These are phyloP conservation scores for Capreolus pygargus DNA, from an alignment of 2,113 vertebrate genomes.

Conservation along the genomic window DNA sequence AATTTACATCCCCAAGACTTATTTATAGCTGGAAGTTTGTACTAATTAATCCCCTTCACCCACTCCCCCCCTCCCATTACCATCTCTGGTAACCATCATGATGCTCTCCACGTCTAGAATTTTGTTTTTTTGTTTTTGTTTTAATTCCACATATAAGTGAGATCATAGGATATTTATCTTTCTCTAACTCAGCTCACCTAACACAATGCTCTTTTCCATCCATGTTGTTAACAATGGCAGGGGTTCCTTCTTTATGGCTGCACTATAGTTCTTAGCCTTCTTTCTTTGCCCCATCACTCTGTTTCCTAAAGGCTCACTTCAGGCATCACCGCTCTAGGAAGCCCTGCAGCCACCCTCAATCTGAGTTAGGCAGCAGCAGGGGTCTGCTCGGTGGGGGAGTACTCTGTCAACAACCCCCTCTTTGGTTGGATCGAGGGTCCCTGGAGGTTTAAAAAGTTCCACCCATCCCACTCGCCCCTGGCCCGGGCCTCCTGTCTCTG, in stretches of 20 bases:
- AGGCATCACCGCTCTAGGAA: not conserved
- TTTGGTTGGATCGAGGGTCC: not conserved
- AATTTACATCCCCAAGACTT: not conserved
- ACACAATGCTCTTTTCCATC: not conserved
- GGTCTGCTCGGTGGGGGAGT: not conserved
- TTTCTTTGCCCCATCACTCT: not conserved
- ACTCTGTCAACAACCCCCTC: no score
- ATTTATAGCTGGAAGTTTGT: not conserved
- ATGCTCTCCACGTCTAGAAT: not conserved
- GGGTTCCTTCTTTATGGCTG: not conserved
- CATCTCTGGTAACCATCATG: not conserved
- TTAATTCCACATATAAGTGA: not conserved
- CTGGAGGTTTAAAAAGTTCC: not conserved
- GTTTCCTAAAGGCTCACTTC: not conserved
- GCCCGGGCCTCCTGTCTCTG: no score
- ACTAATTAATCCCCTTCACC: not conserved
- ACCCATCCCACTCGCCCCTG: not conserved
- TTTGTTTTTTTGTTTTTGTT: not conserved
- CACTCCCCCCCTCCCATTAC: not conserved
- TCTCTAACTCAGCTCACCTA: not conserved
- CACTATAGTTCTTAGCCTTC: not conserved
- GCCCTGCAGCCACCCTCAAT: not conserved
- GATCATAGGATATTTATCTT: not conserved
- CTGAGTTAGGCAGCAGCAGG: not conserved
- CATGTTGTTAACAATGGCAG: not conserved